Conservation (phyloP, 2,888 invertebrate species). For the Ariolimax columbianus region DNA sequence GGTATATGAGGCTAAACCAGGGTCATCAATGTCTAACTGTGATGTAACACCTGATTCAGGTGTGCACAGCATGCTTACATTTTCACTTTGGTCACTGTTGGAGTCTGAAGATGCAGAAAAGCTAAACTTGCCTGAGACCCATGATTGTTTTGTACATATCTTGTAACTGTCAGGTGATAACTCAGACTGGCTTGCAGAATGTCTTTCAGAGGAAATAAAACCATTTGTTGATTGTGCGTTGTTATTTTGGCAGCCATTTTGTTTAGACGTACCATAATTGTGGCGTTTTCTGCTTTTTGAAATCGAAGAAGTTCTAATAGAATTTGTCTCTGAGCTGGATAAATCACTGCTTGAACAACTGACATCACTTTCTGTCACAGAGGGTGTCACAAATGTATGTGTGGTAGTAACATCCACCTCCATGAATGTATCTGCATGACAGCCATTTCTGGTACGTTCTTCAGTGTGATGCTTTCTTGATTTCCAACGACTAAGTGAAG, state of each 20-base stretch:
- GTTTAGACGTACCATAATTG: neutral
- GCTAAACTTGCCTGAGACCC: neutral
- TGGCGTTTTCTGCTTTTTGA: neutral
- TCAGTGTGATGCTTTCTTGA: neutral
- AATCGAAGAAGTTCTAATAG: neutral
- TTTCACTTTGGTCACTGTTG: neutral
- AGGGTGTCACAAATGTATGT: conserved; percentile 1
- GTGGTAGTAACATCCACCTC: conserved; percentile 23
- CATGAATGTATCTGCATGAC: conserved; percentile 19
- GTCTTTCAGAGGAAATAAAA: neutral
- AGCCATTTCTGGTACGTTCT: conserved; percentile 11
- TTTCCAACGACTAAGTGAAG: neutral
- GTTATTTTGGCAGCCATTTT: neutral
- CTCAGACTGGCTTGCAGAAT: neutral
- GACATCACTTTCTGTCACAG: neutral
- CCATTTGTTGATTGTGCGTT: neutral
- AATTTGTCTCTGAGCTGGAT: neutral
- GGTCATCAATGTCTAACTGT: too few relatives aligned
- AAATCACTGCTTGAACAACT: neutral
- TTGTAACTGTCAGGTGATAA: neutral
- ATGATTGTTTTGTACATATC: neutral
- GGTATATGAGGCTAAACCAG: neutral
- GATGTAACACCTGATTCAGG: neutral
- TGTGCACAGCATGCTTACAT: neutral
- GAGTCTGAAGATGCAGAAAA: neutral